These are phyloP conservation scores for Peromyscus aztecus DNA, from an alignment of 2,797 vertebrate genomes.

Conservation along the genomic window DNA sequence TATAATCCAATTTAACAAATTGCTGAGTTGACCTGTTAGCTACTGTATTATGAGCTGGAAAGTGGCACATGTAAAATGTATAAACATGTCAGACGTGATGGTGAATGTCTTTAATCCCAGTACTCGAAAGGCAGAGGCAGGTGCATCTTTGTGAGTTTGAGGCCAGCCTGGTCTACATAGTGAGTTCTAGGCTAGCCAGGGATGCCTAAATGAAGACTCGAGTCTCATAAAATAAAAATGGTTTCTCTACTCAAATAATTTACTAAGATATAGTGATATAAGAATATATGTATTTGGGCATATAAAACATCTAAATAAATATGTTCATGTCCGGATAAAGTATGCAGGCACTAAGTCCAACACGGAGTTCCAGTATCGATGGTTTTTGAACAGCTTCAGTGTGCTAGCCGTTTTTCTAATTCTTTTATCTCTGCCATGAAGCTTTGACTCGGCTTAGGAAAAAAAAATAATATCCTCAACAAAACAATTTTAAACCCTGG, in stretches of 20 bases:
- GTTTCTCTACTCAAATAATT: conserved; percentile 7
- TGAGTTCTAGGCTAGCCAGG: not conserved
- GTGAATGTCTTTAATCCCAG: not conserved
- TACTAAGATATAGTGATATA: conserved; percentile 15
- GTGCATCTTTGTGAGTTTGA: not conserved
- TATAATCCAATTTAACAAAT: conserved; percentile 24
- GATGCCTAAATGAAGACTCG: not conserved
- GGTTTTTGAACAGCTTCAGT: not conserved
- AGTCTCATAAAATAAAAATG: not conserved
- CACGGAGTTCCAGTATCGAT: not conserved
- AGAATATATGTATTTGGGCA: not conserved
- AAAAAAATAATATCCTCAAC: conserved; percentile 51
- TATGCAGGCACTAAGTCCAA: not conserved
- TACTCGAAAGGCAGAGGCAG: not conserved
- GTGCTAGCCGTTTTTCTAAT: not conserved
- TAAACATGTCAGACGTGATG: not conserved
- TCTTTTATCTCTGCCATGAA: conserved; percentile 35
- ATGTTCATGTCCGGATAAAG: not conserved
- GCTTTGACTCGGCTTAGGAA: conserved; percentile 45
- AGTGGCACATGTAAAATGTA: not conserved
- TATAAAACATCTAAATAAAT: conserved; percentile 7
- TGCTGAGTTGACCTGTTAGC: not conserved
- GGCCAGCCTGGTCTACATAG: not conserved
- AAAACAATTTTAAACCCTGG: conserved; percentile 72
- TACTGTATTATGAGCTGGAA: not conserved